Percentiles rank a stretch among this genome's conserved stretches.
These are phyloP conservation scores for Sebastes kiyomatsui DNA, from an alignment of 2,797 vertebrate genomes.

Conservation along the genomic window DNA sequence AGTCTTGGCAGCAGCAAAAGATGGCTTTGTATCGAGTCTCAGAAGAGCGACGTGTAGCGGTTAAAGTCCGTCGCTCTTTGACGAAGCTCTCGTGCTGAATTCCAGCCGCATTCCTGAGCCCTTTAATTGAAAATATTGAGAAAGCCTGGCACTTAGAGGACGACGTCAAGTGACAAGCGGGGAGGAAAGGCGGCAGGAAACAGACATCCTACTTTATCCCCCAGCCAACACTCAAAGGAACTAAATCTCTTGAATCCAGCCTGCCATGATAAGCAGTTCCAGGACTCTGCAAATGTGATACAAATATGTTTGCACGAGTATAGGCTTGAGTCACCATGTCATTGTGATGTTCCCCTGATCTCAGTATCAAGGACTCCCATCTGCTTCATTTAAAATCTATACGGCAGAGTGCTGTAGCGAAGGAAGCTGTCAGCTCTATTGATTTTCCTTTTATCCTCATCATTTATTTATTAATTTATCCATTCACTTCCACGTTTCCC, in stretches of 20 bases:
- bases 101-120: conserved; percentile 41
- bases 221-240: conserved; percentile 21
- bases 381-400: conserved; percentile 64
- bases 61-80: conserved; percentile 44
- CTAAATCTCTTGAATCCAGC: conserved; percentile 50
- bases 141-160: conserved; percentile 47
- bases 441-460: conserved; percentile 70
- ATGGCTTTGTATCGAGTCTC: conserved; percentile 38
- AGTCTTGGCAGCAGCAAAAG: conserved; percentile 41
- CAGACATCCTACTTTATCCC: conserved; percentile 56
- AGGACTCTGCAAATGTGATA: conserved; percentile 27
- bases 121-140: conserved; percentile 72
- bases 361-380: conserved; percentile 47
- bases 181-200: conserved; percentile 42
- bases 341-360: conserved; percentile 38
- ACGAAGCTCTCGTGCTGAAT: conserved; percentile 27
- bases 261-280: conserved; percentile 46
- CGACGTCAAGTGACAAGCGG: conserved; percentile 44
- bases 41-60: conserved; percentile 35
- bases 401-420: conserved; percentile 18
- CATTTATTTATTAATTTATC: conserved; percentile 73
- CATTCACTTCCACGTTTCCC: conserved; percentile 32
- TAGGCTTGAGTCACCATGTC: conserved; percentile 24
- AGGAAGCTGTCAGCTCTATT: conserved; percentile 59
- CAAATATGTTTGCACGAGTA: conserved; percentile 41